Evolutionary conservation across 2,888 invertebrate species (phyloP), one percentile per base, ranked within the genome.

Genomic region (Halictus ligatus): DNA sequence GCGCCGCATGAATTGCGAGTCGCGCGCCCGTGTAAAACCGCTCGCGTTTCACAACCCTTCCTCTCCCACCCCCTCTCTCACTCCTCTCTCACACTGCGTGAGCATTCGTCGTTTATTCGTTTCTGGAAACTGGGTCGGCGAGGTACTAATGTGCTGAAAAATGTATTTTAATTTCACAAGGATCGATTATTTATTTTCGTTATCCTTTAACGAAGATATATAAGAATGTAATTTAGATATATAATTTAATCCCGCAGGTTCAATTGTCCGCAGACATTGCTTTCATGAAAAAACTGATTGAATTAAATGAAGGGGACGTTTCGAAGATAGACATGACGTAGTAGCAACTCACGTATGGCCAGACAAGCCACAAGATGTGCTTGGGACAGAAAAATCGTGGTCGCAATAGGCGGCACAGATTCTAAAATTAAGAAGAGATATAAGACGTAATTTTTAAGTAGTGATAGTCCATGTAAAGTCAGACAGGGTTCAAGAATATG

Each of bases 1-100:
- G 93, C 89, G 89, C 91, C 89, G 91, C 89, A 90, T 93, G 92
- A 92, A 93, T 93, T 93, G 93, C 92, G 91, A 92, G 90, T 89
- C 83, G 83, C 78, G 85, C 86, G 87, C 76, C 81, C 89, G 87
- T 89, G 91, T 90, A 89, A 88, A 89, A 88, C 86, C 89, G 88
- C 89, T 84, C 81, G 67, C 75, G 67, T 80, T 69, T 40, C 48
- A 71, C 54, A 35, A 46, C 67, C 67, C 50, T 48, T 54, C 43
- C 77, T 54, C 58, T 48, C 75, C 35, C 64, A 1, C 21, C 35
- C 25, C 10, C 69, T 10, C 75, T 18, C 64, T 50, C 6, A 15
- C 75, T 60, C 54, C 29, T 73, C 35, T 10, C 35, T 21, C 18
- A 10, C 21, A 0, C 29, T 12, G 13, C 64, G 29, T 1, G 15